Percentiles rank a stretch among this genome's conserved stretches.
These are phyloP conservation scores for Indri indri DNA, from an alignment of 2,113 vertebrate genomes.

Conservation along the genomic window DNA sequence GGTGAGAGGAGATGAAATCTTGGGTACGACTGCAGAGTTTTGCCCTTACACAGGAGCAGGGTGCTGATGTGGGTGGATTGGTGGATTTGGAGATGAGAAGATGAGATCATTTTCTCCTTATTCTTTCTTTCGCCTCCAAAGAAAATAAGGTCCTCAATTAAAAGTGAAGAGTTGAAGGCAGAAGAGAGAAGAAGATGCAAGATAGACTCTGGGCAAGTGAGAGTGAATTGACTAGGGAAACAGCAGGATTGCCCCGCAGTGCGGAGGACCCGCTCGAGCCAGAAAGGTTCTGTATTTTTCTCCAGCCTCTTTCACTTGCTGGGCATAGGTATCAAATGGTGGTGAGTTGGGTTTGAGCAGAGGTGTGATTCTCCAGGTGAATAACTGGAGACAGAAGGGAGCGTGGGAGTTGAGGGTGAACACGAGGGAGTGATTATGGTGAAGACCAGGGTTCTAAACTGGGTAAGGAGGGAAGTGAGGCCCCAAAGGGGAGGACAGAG, in stretches of 20 bases:
- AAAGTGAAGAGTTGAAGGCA: not conserved
- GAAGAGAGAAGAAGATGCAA: not conserved
- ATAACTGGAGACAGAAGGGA: not conserved
- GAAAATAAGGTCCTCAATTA: not conserved
- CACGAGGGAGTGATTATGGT: not conserved
- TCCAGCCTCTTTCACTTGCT: not conserved
- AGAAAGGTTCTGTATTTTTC: not conserved
- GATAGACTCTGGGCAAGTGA: not conserved
- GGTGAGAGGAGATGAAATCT: not conserved
- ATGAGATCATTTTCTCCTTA: not conserved
- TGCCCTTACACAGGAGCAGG: not conserved
- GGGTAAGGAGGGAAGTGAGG: not conserved
- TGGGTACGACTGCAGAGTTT: not conserved
- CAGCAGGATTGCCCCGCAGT: accelerated
- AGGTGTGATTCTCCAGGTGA: not conserved
- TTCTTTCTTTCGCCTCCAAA: not conserved
- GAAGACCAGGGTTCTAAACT: not conserved
- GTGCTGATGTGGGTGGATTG: not conserved
- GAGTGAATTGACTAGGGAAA: not conserved
- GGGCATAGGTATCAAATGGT: not conserved
- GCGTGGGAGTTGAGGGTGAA: accelerated
- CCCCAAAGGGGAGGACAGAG: not conserved
- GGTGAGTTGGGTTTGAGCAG: not conserved
- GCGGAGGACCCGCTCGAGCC: not conserved
- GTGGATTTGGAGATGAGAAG: not conserved